Conservation (phyloP, 2,113 vertebrate species). For the Pterocles gutturalis region DNA sequence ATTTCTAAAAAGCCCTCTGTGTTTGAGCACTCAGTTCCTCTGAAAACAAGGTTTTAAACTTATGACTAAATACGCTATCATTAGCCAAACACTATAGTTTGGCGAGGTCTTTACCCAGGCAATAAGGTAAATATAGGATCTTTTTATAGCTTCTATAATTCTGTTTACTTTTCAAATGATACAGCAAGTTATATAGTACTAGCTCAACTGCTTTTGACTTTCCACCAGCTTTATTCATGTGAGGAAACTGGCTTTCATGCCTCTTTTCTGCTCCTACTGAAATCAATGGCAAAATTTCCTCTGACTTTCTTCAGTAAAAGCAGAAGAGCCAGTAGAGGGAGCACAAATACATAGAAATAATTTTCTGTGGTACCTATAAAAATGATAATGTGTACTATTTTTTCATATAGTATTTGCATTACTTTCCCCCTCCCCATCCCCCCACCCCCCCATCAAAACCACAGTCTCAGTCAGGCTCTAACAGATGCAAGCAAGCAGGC, state of each 20-base stretch:
- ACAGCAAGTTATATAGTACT: not conserved
- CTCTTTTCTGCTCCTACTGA: not conserved
- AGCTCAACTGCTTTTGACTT: not conserved
- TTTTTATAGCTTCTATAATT: not conserved
- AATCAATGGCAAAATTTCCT: not conserved
- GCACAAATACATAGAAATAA: constrained; percentile 40
- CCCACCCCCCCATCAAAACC: not conserved
- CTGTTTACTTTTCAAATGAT: not conserved
- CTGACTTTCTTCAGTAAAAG: not conserved
- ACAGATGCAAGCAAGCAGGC: not conserved
- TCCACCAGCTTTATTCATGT: not conserved
- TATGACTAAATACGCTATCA: not conserved
- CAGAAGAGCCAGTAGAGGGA: constrained; percentile 57
- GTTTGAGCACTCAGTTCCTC: not conserved
- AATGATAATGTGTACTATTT: not conserved
- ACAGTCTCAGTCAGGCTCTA: not conserved
- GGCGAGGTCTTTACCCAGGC: not conserved
- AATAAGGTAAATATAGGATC: not conserved
- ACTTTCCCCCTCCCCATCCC: not conserved
- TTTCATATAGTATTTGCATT: not conserved
- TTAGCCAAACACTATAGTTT: not conserved
- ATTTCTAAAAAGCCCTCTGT: not conserved
- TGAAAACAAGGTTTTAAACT: not conserved
- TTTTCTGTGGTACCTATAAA: not conserved
- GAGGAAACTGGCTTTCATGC: not conserved